A percentile compares a stretch with the other conserved stretches of the same genome.
Evolutionary conservation across 2,888 invertebrate species (phyloP).

Genomic region (Callyntrura guangdongensis): DNA sequence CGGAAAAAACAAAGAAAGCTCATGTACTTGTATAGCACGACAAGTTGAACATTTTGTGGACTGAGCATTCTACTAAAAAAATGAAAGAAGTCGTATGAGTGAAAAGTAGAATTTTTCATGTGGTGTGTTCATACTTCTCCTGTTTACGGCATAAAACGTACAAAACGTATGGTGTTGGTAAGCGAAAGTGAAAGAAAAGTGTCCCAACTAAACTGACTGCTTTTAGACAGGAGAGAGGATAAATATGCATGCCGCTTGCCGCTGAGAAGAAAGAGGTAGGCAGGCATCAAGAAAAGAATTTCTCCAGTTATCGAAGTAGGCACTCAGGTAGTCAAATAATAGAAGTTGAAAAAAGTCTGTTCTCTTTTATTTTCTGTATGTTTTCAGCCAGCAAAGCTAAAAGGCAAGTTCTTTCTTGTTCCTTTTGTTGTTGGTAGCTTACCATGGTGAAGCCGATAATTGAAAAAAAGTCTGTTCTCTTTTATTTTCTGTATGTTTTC

Average conservation of each 20-base stretch:
- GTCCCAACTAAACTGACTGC: slow-evolving; percentile 48
- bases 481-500: neutral
- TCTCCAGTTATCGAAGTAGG: slow-evolving; percentile 56
- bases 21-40: neutral
- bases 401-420: slow-evolving; percentile 75
- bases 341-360: neutral
- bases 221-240: slow-evolving; percentile 42
- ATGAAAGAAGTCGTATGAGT: slow-evolving; percentile 50
- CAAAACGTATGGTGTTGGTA: slow-evolving; percentile 2
- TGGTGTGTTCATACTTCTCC: neutral
- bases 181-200: slow-evolving; percentile 66
- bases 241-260: slow-evolving; percentile 46
- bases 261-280: slow-evolving; percentile 49
- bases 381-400: no score
- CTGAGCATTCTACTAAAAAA: neutral
- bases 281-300: slow-evolving; percentile 42
- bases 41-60: neutral
- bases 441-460: slow-evolving; percentile 85
- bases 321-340: slow-evolving; percentile 42
- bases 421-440: slow-evolving; percentile 83
- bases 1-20: neutral
- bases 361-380: neutral
- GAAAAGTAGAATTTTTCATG: slow-evolving; percentile 42
- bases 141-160: neutral
- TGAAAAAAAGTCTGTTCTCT: neutral